Evolutionary conservation across 2,797 vertebrate species (phyloP), one percentile per base, ranked within the genome.

Genomic region (Podarcis siculus): DNA sequence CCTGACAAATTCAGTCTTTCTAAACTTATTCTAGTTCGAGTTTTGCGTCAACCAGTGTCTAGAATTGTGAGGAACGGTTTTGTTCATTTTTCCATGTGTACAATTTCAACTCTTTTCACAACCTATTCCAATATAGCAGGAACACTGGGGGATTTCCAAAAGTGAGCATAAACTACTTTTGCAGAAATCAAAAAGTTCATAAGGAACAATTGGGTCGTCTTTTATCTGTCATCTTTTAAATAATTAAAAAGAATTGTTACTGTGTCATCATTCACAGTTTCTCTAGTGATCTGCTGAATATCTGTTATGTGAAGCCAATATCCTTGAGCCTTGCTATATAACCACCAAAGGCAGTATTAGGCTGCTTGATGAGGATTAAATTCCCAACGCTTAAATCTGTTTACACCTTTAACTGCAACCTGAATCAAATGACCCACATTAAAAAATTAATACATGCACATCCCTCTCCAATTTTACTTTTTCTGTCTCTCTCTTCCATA

Each of bases 131-230:
- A 64, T 64, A 25, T 27, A 42, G 35, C 15, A 73, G 45, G 79
- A 81, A 58, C n/a, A 81, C 30, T 66, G 30, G 86, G 55, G 71
- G 69, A 75, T 87, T 87, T 87, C 86, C 86, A 87, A 45, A 39
- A 19, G 55, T 10, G 8, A 82, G n/a, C 23, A 32, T 75, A 80
- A 73, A 61, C n/a, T 13, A 35, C 49, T 25, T 75, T 32, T 82
- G 37, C 58, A 87, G 37, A 75, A 75, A 81, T 75, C 72, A 87
- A 82, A 71, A 64, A 25, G 55, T 75, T 81, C 13, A 27, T 82
- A 75, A 87, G 82, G 73, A 87, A 49, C n/a, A 75, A 1, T 30
- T n/a, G 42, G 55, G 35, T 64, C 66, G 21, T 64, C 35, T 82
- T 81, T n/a, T 3, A 75, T 82, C 71, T 82, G 55, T 61, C 55